These are phyloP conservation scores for Xyliphius kryptos DNA, from an alignment of 2,113 vertebrate species.

Conservation along the genomic window DNA sequence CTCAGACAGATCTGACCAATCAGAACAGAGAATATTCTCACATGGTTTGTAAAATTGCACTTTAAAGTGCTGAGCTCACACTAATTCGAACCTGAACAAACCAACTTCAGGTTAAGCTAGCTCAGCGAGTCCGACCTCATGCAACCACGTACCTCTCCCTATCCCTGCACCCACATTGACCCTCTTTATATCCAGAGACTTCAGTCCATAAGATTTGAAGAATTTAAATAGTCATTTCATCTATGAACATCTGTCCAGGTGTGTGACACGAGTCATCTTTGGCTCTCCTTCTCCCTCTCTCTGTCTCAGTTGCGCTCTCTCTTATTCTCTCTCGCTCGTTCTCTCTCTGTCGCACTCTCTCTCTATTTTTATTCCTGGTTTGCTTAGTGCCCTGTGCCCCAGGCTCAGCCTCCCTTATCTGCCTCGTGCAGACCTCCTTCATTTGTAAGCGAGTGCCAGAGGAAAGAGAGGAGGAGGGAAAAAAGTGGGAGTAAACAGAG, in stretches of 20 bases:
- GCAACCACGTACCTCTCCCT: too few relatives aligned
- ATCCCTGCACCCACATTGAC: too few relatives aligned
- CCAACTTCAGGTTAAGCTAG: too few relatives aligned
- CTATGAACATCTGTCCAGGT: too few relatives aligned
- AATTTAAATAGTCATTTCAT: too few relatives aligned
- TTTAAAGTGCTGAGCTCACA: too few relatives aligned
- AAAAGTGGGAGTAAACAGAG: conserved; percentile 21
- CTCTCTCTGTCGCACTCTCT: conserved; percentile 1
- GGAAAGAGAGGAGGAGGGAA: conserved; percentile 29
- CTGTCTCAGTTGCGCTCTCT: not conserved
- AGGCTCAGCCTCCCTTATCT: conserved; percentile 65
- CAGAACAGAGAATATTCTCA: too few relatives aligned
- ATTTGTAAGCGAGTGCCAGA: conserved; percentile 61
- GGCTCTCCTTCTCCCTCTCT: not conserved
- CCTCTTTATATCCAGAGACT: not conserved
- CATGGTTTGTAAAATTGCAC: too few relatives aligned
- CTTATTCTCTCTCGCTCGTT: not conserved
- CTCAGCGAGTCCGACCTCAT: too few relatives aligned
- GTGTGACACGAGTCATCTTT: too few relatives aligned
- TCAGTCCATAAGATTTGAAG: not conserved
- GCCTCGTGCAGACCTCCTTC: conserved; percentile 63
- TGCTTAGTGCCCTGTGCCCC: conserved; percentile 61
- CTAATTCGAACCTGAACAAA: too few relatives aligned
- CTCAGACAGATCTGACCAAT: too few relatives aligned
- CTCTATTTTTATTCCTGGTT: conserved; percentile 42